Percentiles rank a stretch among this genome's conserved stretches.
Conservation (phyloP, 2,113 vertebrate genomes). For the Crotalus viridis region DNA sequence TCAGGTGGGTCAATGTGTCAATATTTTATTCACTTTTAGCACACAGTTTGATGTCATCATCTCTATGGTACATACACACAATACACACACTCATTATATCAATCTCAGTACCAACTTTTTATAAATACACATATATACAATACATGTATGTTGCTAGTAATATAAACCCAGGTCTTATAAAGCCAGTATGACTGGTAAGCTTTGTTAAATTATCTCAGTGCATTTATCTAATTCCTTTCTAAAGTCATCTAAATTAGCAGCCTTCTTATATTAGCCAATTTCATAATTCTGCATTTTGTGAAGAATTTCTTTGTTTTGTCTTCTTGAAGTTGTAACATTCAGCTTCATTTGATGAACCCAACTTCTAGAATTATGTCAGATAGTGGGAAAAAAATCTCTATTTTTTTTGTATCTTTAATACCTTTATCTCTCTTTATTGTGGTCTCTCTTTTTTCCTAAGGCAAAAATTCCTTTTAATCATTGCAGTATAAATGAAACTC, state of each 20-base stretch:
- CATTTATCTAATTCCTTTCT: not conserved
- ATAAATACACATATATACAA: not conserved
- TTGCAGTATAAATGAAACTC: not conserved
- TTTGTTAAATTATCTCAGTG: not conserved
- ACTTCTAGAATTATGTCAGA: not conserved
- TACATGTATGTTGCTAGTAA: not conserved
- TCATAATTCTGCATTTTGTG: not conserved
- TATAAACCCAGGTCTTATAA: not conserved
- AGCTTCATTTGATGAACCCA: not conserved
- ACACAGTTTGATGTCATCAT: too few relatives aligned
- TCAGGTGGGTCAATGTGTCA: too few relatives aligned
- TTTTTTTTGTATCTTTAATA: not conserved
- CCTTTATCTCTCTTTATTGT: not conserved
- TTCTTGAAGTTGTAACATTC: not conserved
- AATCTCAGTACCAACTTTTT: too few relatives aligned
- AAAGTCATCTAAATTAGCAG: not conserved
- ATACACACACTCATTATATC: too few relatives aligned
- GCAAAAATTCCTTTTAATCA: not conserved
- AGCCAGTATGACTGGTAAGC: not conserved
- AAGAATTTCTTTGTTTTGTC: not conserved
- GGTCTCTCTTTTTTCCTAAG: not conserved
- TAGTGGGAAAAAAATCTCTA: not conserved
- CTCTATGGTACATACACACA: too few relatives aligned
- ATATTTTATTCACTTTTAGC: too few relatives aligned
- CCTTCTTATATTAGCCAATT: not conserved